A percentile compares a stretch with the other conserved stretches of the same genome.
phyloP scores from a whole-genome alignment of 2,113 vertebrate species.

The Ammodytes marinus region DNA sequence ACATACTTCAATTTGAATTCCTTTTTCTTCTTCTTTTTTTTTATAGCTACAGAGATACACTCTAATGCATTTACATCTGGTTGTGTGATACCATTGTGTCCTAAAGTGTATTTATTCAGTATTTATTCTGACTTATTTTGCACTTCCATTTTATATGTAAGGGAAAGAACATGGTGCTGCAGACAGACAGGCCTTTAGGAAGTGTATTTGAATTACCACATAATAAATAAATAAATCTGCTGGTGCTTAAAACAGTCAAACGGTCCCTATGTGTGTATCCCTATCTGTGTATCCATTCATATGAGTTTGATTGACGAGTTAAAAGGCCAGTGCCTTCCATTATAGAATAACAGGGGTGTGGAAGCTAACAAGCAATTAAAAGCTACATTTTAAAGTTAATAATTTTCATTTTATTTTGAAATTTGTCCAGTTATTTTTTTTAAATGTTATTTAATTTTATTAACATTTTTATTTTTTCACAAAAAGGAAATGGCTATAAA shows the following conservation, averaged over 20 bases:
- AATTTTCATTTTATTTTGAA: background rate
- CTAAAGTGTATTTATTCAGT: conserved; percentile 51
- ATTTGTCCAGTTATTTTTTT: background rate
- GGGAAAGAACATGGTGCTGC: conserved; percentile 21
- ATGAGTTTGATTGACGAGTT: background rate
- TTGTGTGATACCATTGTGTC: conserved; percentile 21
- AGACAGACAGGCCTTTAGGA: background rate
- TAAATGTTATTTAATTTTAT: too few relatives aligned
- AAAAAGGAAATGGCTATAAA: background rate
- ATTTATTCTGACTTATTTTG: conserved; percentile 57
- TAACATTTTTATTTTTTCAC: background rate
- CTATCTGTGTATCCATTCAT: background rate
- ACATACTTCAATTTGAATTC: too few relatives aligned
- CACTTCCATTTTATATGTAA: conserved; percentile 46
- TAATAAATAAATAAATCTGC: background rate
- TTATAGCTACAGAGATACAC: background rate
- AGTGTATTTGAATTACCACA: conserved; percentile 3
- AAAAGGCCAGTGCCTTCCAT: conserved; percentile 65
- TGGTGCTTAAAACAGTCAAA: background rate
- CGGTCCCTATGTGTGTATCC: background rate
- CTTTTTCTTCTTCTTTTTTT: background rate
- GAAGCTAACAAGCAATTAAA: background rate
- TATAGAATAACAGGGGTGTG: conserved; percentile 3
- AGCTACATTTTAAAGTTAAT: background rate
- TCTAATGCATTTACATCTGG: conserved; percentile 12